phyloP scores from a whole-genome alignment of 1,140 invertebrate species.

The Hermetia illucens region DNA sequence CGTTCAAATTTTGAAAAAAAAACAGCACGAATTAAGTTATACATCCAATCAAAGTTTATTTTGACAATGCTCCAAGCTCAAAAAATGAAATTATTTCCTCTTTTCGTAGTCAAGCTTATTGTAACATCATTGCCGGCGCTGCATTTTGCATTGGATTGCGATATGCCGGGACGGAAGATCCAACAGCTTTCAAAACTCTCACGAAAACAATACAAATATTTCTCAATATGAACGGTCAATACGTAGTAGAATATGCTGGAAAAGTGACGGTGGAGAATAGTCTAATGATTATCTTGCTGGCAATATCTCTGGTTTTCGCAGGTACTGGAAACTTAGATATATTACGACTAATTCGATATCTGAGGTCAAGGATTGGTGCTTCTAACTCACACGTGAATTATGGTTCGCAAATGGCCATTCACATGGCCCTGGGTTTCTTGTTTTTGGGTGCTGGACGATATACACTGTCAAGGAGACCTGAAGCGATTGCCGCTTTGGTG shows the following conservation, averaged over 20 bases:
- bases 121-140: constrained; percentile 87
- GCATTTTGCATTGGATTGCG: constrained; percentile 88
- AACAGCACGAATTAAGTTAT: too few relatives aligned
- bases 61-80: too few relatives aligned
- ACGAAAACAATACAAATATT: constrained; percentile 23
- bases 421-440: constrained; percentile 82
- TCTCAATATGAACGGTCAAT: constrained; percentile 37
- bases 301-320: constrained; percentile 53
- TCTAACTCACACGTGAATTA: constrained; percentile 60
- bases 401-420: constrained; percentile 85
- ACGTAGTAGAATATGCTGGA: constrained; percentile 73
- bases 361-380: constrained; percentile 57
- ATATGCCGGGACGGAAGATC: constrained; percentile 83
- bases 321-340: constrained; percentile 85
- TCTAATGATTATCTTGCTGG: constrained; percentile 64
- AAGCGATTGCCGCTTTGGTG: constrained; percentile 74
- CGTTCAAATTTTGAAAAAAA: too few relatives aligned
- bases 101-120: constrained; percentile 78
- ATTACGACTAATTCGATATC: constrained; percentile 68
- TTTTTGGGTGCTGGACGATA: constrained; percentile 89
- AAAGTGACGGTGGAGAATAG: constrained; percentile 82
- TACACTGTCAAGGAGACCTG: constrained; percentile 69
- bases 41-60: too few relatives aligned
- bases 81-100: too few relatives aligned
- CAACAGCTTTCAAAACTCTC: constrained; percentile 62